Evolutionary conservation across 2,113 vertebrate genomes (phyloP).

Genomic region (Perca schrenkii): DNA sequence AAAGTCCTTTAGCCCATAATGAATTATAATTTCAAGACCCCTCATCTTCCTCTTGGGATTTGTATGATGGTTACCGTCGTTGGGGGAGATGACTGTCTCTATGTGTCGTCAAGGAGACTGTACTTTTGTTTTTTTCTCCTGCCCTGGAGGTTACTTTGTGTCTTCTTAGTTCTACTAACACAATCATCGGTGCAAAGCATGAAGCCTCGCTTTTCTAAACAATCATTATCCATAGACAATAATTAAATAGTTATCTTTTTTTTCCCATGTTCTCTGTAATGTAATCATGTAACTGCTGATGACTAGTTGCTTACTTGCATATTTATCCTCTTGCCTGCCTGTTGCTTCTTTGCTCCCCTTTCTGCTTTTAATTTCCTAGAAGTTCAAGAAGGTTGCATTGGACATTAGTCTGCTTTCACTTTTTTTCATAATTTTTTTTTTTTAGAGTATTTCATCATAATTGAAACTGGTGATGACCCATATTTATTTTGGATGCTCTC

Average conservation of each 20-base stretch:
- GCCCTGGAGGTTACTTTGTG: constrained; percentile 37
- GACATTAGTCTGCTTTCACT: constrained; percentile 21
- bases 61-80: constrained; percentile 48
- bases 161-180: constrained; percentile 34
- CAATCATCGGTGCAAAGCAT: constrained; percentile 36
- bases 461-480: constrained; percentile 3
- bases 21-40: constrained; percentile 42
- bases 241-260: background rate
- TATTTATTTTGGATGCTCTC: constrained; percentile 13
- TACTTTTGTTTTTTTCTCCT: constrained; percentile 13
- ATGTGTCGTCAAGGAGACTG: constrained; percentile 59
- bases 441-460: constrained; percentile 3
- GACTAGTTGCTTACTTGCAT: constrained; percentile 52
- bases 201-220: constrained; percentile 33
- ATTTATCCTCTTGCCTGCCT: constrained; percentile 46
- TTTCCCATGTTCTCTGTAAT: constrained; percentile 21
- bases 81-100: constrained; percentile 45
- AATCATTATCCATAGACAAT: constrained; percentile 3
- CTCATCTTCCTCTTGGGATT: constrained; percentile 52
- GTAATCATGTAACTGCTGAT: constrained; percentile 39
- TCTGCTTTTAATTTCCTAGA: constrained; percentile 25
- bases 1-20: constrained; percentile 57
- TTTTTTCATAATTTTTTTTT: background rate
- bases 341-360: constrained; percentile 26
- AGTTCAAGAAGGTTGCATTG: constrained; percentile 7